phyloP scores from a whole-genome alignment of 2,113 vertebrate species.

The Hymenochirus boettgeri region DNA sequence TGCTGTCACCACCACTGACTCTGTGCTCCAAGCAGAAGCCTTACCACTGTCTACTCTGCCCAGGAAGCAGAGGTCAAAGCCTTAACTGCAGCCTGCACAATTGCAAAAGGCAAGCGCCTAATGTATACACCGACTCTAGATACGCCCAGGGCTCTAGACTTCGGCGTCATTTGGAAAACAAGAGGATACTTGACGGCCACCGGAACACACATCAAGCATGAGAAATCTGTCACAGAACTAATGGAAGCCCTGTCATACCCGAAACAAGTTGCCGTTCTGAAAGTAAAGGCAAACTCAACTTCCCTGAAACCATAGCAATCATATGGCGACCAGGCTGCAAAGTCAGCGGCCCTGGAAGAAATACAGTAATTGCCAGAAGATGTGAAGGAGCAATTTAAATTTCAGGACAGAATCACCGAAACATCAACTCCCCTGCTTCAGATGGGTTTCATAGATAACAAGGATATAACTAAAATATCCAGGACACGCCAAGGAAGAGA shows the following conservation, averaged over 20 bases:
- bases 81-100: background rate
- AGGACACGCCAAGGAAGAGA: too few relatives aligned
- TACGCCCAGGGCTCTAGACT: too few relatives aligned
- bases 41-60: background rate
- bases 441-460: too few relatives aligned
- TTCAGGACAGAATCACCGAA: too few relatives aligned
- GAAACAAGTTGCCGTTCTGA: too few relatives aligned
- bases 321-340: background rate
- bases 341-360: background rate
- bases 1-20: background rate
- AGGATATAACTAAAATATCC: too few relatives aligned
- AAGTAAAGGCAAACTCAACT: background rate
- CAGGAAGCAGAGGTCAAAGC: background rate
- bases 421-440: too few relatives aligned
- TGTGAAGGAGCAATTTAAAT: too few relatives aligned
- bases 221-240: too few relatives aligned
- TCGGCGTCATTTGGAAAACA: constrained; percentile 4
- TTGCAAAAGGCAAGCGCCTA: background rate
- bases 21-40: background rate
- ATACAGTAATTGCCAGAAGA: too few relatives aligned
- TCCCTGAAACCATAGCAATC: background rate
- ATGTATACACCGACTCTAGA: background rate
- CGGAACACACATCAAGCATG: background rate
- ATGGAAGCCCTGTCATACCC: too few relatives aligned
- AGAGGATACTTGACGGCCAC: background rate